Evolutionary conservation across 2,888 invertebrate genomes (phyloP), one percentile per base, ranked within the genome.

Genomic region (Diogma glabrata): DNA sequence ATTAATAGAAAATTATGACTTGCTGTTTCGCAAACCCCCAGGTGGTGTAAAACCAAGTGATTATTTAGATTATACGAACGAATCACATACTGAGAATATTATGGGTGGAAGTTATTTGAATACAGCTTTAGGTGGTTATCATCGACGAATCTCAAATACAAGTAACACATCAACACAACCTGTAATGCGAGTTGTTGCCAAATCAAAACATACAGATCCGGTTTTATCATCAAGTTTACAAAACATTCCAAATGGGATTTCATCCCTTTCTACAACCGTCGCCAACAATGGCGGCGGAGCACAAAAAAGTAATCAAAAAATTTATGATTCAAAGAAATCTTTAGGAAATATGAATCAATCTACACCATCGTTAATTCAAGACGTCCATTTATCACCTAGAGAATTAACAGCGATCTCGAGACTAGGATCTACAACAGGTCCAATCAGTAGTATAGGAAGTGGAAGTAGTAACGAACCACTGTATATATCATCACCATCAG

Each of bases 1-100:
- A 65, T 77, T 97, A 57, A 89, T 97, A 54, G 88, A 90, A 61
- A 87, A 91, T 70, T 87, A 82, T 67, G 83, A 87, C 52, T 78
- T 79, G 69, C 82, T 84, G 60, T 82, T 82, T 62, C 77, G 62
- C 52, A 53, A 53, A 38, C 61, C 65, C 54, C 69, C 69, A 20
- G 66, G 65, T 52, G 59, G 60, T 48, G 19, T 43, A 23, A 43
- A 43, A 40, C 53, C 62, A 20, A 54, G 58, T 40, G 54, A 51
- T 23, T 54, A 54, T 53, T 23, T 54, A 10, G 56, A 58, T n/a
- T 61, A 60, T 52, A 60, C 60, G 16, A 67, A 65, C 61, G 61
- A 63, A 2, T 60, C 68, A 14, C 43, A 63, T 64, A 57, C 69
- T 67, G 6, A 63, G 69, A 33, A 60, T 65, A 53, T 52, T 20